Percentiles rank a stretch among this genome's conserved stretches.
Evolutionary conservation across 2,888 invertebrate genomes (phyloP).

Genomic region (Cerastis rubricosa): DNA sequence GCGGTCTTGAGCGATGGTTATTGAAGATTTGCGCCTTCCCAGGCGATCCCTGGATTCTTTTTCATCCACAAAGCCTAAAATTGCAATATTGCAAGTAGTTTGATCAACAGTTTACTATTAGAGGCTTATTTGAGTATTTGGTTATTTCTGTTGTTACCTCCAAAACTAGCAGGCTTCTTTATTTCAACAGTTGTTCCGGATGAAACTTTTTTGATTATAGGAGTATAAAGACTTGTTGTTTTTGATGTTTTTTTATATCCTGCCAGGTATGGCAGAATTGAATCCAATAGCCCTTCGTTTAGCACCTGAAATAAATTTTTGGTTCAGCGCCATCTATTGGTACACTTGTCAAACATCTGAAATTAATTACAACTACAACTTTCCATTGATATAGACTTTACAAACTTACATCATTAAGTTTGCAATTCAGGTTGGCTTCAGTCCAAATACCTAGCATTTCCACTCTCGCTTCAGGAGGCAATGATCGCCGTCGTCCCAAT

Average conservation of each 20-base stretch:
- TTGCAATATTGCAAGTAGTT: constrained; percentile 38
- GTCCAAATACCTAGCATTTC: constrained; percentile 89
- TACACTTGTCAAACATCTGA: background rate
- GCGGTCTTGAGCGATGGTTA: constrained; percentile 83
- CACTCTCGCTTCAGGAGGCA: constrained; percentile 81
- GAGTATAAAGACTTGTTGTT: constrained; percentile 88
- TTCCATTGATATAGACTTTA: background rate
- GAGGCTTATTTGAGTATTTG: background rate
- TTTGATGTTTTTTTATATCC: constrained; percentile 89
- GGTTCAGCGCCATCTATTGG: constrained; percentile 76
- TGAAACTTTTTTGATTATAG: constrained; percentile 89
- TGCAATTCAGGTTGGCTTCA: constrained; percentile 88
- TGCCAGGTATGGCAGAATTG: constrained; percentile 94
- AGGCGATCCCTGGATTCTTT: constrained; percentile 87
- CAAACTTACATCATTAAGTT: constrained; percentile 86
- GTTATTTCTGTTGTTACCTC: constrained; percentile 75
- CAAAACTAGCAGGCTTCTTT: constrained; percentile 89
- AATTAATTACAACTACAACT: background rate
- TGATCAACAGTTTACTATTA: background rate
- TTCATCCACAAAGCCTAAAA: constrained; percentile 84
- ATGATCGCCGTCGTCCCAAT: constrained; percentile 72
- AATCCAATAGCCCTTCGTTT: constrained; percentile 95
- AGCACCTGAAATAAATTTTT: constrained; percentile 90
- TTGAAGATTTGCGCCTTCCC: constrained; percentile 87
- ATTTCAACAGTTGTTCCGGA: constrained; percentile 79